Conservation (phyloP, 35 echinoderm and acorn worm genomes). For the Strongylocentrotus purpuratus region DNA sequence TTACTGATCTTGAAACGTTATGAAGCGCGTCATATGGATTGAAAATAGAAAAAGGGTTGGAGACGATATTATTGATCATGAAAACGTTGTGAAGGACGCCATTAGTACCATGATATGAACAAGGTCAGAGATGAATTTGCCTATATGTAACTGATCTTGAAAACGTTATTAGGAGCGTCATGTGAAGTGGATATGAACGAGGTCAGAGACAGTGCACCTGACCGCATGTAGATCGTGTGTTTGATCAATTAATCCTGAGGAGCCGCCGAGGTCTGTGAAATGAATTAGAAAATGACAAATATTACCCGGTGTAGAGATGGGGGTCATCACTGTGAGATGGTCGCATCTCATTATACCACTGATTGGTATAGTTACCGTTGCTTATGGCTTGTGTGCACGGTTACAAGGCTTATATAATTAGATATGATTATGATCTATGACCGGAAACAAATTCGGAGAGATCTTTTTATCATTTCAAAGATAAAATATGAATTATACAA, state of each 20-base stretch:
- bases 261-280: not conserved
- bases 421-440: not conserved
- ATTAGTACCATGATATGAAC: not conserved
- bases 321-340: not conserved
- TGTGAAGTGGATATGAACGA: not conserved
- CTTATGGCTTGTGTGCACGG: not conserved
- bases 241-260: conserved; percentile 10
- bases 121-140: not conserved
- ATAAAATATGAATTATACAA: too few species aligned
- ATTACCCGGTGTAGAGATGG: not conserved
- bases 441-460: not conserved
- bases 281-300: conserved; percentile 19
- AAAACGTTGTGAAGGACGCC: not conserved
- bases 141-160: not conserved
- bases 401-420: not conserved
- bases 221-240: not conserved
- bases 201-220: not conserved
- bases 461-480: not conserved
- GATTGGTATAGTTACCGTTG: not conserved
- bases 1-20: not conserved
- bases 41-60: too few species aligned
- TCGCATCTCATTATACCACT: not conserved
- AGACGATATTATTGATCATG: not conserved
- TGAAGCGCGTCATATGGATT: too few species aligned
- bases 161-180: not conserved